Evolutionary conservation across 1,140 invertebrate genomes (phyloP).

Genomic region (Ephestia elutella): DNA sequence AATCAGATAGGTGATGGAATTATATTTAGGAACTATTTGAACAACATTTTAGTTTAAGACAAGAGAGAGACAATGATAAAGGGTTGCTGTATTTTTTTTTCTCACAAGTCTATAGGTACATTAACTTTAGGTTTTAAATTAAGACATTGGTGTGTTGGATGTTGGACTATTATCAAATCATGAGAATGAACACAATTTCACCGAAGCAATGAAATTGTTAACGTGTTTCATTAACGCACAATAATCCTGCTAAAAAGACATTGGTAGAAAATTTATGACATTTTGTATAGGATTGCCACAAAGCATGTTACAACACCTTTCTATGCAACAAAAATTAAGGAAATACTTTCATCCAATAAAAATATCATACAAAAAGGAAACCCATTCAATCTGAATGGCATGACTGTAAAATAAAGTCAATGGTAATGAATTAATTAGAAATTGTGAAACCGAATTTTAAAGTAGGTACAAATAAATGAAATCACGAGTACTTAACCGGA

Average conservation of each 20-base stretch:
- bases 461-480: slow-evolving; percentile 73
- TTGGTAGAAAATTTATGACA: neutral
- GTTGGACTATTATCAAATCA: neutral
- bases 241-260: no score
- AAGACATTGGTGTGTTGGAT: neutral
- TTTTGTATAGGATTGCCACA: neutral
- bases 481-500: slow-evolving; percentile 74
- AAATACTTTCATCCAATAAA: neutral
- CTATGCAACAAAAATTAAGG: neutral
- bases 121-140: no score
- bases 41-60: no score
- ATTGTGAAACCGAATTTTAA: slow-evolving; percentile 70
- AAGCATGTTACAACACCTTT: neutral
- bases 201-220: no score
- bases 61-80: neutral
- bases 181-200: neutral
- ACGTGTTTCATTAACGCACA: no score
- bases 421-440: slow-evolving; percentile 71
- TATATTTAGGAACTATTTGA: no score
- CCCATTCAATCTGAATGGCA: slow-evolving; percentile 14
- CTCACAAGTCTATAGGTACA: no score
- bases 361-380: neutral
- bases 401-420: slow-evolving; percentile 37
- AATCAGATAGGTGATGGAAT: no score
- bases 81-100: no score